Evolutionary conservation across 2,888 invertebrate genomes (phyloP).

Genomic region (Drosophila meridionalis): DNA sequence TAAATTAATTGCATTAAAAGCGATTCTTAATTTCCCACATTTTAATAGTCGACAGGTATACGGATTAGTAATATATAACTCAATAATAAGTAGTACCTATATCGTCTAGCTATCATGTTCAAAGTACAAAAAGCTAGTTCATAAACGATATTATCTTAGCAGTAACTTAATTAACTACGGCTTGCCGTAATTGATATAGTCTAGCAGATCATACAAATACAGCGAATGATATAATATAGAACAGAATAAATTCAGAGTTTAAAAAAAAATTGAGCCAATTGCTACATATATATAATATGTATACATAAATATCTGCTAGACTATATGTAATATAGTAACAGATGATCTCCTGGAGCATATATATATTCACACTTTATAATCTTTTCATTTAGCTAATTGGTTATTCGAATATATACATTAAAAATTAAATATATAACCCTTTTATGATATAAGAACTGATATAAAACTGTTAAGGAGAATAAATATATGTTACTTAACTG

Average conservation of each 20-base stretch:
- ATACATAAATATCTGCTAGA: constrained; percentile 10
- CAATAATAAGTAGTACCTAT: constrained; percentile 25
- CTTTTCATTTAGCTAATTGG: constrained; percentile 7
- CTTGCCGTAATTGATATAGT: constrained; percentile 1
- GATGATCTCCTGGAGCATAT: neutral
- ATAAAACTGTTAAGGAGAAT: neutral
- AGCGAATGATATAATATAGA: neutral
- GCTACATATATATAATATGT: neutral
- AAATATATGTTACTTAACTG: neutral
- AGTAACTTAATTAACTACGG: neutral
- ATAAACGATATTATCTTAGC: constrained; percentile 1
- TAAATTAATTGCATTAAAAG: constrained; percentile 48
- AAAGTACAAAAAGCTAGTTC: constrained; percentile 4
- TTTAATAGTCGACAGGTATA: constrained; percentile 22
- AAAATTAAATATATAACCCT: neutral
- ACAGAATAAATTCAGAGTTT: neutral
- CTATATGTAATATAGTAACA: neutral
- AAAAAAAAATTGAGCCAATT: neutral
- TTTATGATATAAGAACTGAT: neutral
- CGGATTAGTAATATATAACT: constrained; percentile 6
- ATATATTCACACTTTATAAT: constrained; percentile 3
- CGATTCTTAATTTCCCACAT: constrained; percentile 19
- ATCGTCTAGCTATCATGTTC: constrained; percentile 17
- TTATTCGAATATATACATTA: neutral
- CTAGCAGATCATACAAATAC: neutral